phyloP scores from a whole-genome alignment of 2,888 invertebrate genomes.

The Drosophila kuntzei region DNA sequence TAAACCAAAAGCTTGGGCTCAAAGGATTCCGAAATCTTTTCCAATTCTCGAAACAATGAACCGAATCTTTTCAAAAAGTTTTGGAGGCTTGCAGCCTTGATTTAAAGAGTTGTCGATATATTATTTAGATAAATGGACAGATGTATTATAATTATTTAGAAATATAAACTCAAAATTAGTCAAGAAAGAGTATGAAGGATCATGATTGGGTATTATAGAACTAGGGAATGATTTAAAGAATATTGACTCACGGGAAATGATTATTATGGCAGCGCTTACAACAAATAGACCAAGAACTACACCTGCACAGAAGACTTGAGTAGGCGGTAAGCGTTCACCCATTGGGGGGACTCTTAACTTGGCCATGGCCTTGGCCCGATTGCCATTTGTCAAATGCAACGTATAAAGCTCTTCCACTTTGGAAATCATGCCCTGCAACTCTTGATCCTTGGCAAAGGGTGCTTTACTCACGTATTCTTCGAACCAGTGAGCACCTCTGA shows the following conservation, averaged over 20 bases:
- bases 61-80: too few species aligned
- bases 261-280: conserved; percentile 92
- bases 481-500: conserved; percentile 94
- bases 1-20: too few species aligned
- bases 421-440: conserved; percentile 87
- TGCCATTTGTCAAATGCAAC: conserved; percentile 93
- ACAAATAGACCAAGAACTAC: conserved; percentile 96
- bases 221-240: neutral
- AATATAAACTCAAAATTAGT: neutral
- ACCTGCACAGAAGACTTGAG: conserved; percentile 97
- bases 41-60: too few species aligned
- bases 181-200: neutral
- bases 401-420: conserved; percentile 95
- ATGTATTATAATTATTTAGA: neutral
- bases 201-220: neutral
- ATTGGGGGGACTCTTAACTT: conserved; percentile 97
- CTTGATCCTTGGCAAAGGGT: conserved; percentile 81
- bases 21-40: too few species aligned
- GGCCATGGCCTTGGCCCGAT: conserved; percentile 98
- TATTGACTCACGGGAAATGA: conserved; percentile 89
- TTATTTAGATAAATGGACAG: too few species aligned
- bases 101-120: too few species aligned
- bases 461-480: conserved; percentile 91
- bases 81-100: too few species aligned
- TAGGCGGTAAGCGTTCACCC: conserved; percentile 92